Evolutionary conservation across 2,888 invertebrate genomes (phyloP).

Genomic region (Hermodice carunculata): DNA sequence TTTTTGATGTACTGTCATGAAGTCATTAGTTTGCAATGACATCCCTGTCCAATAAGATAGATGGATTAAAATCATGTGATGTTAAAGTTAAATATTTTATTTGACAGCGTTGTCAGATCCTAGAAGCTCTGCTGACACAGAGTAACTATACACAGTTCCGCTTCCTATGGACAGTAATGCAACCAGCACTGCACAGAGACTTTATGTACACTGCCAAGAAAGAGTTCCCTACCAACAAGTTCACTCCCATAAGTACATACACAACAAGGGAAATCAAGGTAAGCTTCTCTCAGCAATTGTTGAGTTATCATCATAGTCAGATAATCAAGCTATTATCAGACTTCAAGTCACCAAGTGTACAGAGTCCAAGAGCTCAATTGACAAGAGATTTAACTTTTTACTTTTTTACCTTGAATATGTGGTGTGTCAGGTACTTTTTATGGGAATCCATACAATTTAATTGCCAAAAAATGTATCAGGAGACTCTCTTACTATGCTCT

Average conservation of each 20-base stretch:
- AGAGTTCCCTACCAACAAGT: slow-evolving; percentile 55
- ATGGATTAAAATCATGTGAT: background rate
- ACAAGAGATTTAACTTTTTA: too few species aligned
- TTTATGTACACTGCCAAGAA: slow-evolving; percentile 62
- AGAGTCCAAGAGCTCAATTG: too few species aligned
- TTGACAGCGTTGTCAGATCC: slow-evolving; percentile 55
- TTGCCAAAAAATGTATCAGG: too few species aligned
- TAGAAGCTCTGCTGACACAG: slow-evolving; percentile 51
- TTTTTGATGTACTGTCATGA: background rate
- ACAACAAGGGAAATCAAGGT: slow-evolving; percentile 58
- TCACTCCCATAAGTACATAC: slow-evolving; percentile 60
- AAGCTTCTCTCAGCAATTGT: too few species aligned
- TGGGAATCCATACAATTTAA: too few species aligned
- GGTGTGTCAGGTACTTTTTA: too few species aligned
- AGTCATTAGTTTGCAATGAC: background rate
- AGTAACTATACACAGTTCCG: slow-evolving; percentile 58
- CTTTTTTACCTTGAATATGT: too few species aligned
- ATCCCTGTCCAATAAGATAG: background rate
- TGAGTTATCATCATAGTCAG: too few species aligned
- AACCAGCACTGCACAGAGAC: slow-evolving; percentile 62
- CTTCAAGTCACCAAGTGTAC: too few species aligned
- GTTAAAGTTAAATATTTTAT: slow-evolving; percentile 9
- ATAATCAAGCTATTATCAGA: too few species aligned
- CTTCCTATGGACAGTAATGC: slow-evolving; percentile 60
- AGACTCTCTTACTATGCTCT: too few species aligned